Base-by-base conservation (phyloP, 2,113 vertebrate genomes). In the Neolamprologus toae region DNA sequence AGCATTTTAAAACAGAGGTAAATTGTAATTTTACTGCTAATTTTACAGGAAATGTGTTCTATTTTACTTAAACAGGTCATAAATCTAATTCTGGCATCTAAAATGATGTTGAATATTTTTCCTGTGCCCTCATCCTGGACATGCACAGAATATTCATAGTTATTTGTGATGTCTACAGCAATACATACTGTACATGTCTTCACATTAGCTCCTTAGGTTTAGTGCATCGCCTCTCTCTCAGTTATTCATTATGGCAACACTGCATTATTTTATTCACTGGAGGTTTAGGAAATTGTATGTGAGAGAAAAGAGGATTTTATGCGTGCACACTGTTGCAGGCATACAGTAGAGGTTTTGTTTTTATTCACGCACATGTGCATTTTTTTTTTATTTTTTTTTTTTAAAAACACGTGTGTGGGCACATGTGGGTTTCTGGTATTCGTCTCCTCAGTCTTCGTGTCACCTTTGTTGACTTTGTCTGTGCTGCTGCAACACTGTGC, bases 391-490 rank as follows among this genome's bases (percentile, higher is more conserved):
- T 3, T 11, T 1, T 2, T 47, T 31, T 57, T 9, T 4, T 59
- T 31, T 7, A 33, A n/a, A n/a, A n/a, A n/a, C n/a, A 4, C 57
- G 55, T 59, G 61, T 57, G 53, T 66, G 45, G 49, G 80, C 26
- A 84, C 79, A 89, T 85, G 63, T 90, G 83, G 59, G 68, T 85
- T 88, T 80, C 78, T 89, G 53, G 55, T 91, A 86, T 90, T 92
- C 9, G 19, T 89, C 76, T 92, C 73, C 66, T 85, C 84, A 54
- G 71, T 83, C 63, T 95, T 78, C 5, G 14, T 90, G 90, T 95
- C 94, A 95, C 95, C 95, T 96, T 95, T 96, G 92, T 95, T 96
- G 93, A 96, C 95, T 94, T 96, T 96, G 95, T 93, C 89, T 94
- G 83, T 85, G 82, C 87, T 86, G 90, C 91, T 93, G 91, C 92